Percentiles rank a stretch among this genome's conserved stretches.
Conservation (phyloP, 2,113 vertebrate genomes). For the Oncorhynchus tshawytscha region DNA sequence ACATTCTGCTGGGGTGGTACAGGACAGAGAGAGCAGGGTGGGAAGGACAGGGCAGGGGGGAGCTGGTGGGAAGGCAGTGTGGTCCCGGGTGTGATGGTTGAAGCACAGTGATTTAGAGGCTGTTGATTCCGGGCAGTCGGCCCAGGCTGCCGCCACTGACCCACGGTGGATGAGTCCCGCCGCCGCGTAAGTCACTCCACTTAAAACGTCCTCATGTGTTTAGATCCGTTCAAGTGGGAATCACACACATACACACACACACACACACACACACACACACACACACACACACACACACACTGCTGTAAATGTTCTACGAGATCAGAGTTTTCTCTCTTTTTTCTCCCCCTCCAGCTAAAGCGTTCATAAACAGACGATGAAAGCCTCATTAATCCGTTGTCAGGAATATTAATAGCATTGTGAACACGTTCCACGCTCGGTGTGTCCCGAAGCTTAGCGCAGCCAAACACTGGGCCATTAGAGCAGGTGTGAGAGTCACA, state of each 20-base stretch:
- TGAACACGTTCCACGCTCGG: constrained; percentile 67
- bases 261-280: constrained; percentile 47
- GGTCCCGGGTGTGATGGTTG: constrained; percentile 63
- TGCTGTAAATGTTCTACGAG: constrained; percentile 72
- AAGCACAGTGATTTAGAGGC: constrained; percentile 73
- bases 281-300: constrained; percentile 41
- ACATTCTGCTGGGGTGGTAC: constrained; percentile 65
- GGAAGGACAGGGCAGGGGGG: constrained; percentile 37
- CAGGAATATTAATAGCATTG: constrained; percentile 73
- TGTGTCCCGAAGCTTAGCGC: constrained; percentile 47
- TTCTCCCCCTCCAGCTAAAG: constrained; percentile 50
- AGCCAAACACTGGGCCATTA: constrained; percentile 56
- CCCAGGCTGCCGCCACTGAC: constrained; percentile 70
- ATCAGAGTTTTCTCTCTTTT: constrained; percentile 50
- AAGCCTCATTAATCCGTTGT: constrained; percentile 74
- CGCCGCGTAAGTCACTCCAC: constrained; percentile 70
- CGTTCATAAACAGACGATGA: constrained; percentile 75
- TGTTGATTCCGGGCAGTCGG: constrained; percentile 72
- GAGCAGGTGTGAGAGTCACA: constrained; percentile 64
- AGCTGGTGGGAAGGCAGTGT: constrained; percentile 68
- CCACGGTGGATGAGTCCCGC: constrained; percentile 62
- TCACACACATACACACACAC: background rate
- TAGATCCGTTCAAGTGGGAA: constrained; percentile 73
- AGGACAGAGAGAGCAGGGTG: background rate
- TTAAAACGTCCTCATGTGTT: constrained; percentile 76